phyloP scores from a whole-genome alignment of 1,140 invertebrate genomes.

The Trinorchestia longiramus region DNA sequence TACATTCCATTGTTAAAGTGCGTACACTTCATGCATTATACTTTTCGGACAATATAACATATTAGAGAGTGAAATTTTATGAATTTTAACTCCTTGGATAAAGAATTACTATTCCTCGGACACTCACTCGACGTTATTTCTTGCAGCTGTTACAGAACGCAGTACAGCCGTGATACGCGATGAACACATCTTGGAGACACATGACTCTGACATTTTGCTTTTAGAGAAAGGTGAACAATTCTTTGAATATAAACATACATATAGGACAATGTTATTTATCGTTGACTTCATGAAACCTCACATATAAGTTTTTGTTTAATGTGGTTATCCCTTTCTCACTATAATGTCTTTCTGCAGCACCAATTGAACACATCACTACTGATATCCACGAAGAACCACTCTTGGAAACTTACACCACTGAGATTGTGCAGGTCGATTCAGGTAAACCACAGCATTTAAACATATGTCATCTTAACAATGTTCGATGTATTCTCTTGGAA shows the following conservation, averaged over 20 bases:
- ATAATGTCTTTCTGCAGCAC: not conserved
- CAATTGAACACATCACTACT: not conserved
- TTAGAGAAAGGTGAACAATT: not conserved
- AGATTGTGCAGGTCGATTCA: not conserved
- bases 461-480: not conserved
- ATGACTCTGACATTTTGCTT: not conserved
- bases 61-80: not conserved
- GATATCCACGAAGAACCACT: slow-evolving; percentile 5
- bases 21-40: not conserved
- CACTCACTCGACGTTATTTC: not conserved
- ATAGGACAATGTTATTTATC: not conserved
- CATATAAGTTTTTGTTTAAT: not conserved
- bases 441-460: not conserved
- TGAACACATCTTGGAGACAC: not conserved
- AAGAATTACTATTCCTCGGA: not conserved
- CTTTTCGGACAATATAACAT: not conserved
- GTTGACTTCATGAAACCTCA: not conserved
- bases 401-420: not conserved
- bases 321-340: not conserved
- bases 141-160: not conserved
- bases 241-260: not conserved
- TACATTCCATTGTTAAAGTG: not conserved
- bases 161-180: not conserved
- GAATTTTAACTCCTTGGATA: not conserved
- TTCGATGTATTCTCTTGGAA: not conserved